Percentiles rank a stretch among this genome's conserved stretches.
phyloP scores from a whole-genome alignment of 2,888 invertebrate genomes.

The Mesoligia furuncula region DNA sequence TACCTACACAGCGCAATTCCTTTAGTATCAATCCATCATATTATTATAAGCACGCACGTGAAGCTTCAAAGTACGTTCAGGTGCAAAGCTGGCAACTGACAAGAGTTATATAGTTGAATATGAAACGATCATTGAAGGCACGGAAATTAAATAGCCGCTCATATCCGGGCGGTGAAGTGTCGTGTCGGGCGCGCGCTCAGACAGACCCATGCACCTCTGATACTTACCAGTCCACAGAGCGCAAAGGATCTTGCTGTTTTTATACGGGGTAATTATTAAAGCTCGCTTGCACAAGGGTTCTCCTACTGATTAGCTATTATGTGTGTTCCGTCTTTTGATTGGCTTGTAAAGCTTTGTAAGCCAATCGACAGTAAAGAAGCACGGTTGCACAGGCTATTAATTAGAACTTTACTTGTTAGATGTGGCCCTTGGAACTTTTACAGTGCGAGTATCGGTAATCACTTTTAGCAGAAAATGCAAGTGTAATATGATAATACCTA shows the following conservation, averaged over 20 bases:
- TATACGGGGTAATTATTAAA: slow-evolving; percentile 18
- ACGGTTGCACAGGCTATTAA: not conserved
- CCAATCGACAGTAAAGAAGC: not conserved
- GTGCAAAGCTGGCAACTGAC: slow-evolving; percentile 72
- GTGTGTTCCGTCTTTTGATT: slow-evolving; percentile 15
- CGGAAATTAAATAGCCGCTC: slow-evolving; percentile 89
- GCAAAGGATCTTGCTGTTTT: slow-evolving; percentile 39
- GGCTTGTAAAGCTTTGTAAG: slow-evolving; percentile 3
- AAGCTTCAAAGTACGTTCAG: slow-evolving; percentile 61
- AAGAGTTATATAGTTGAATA: slow-evolving; percentile 77
- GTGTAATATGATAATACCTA: not conserved
- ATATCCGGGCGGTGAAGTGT: slow-evolving; percentile 84
- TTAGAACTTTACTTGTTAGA: slow-evolving; percentile 6
- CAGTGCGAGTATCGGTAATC: not conserved
- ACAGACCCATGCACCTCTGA: slow-evolving; percentile 44
- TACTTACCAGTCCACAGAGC: slow-evolving; percentile 33
- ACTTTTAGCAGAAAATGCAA: not conserved
- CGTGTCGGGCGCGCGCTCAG: slow-evolving; percentile 65
- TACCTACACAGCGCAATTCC: slow-evolving; percentile 44
- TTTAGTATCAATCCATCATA: slow-evolving; percentile 57
- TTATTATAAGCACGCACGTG: slow-evolving; percentile 42
- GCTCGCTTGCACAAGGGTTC: slow-evolving; percentile 12
- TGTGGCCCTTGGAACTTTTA: slow-evolving; percentile 1
- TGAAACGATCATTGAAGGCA: slow-evolving; percentile 84
- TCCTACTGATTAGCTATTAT: slow-evolving; percentile 21